Evolutionary conservation across 2,888 invertebrate species (phyloP).

Genomic region (Amblyjoppa fuscipennis): DNA sequence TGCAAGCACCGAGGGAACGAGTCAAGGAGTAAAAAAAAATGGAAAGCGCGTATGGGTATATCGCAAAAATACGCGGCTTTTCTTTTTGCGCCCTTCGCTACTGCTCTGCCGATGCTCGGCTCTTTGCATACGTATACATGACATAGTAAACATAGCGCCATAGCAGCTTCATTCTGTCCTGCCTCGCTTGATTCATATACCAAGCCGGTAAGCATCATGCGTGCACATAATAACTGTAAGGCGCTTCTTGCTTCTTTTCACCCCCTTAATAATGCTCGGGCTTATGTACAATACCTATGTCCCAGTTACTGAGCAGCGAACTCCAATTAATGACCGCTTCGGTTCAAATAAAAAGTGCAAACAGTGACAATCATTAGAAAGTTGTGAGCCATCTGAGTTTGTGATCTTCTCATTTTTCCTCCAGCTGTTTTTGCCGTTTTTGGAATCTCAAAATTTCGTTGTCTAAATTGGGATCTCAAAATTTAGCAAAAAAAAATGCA

Average conservation of each 20-base stretch:
- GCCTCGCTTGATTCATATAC: slow-evolving; percentile 4
- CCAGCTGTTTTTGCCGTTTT: background rate
- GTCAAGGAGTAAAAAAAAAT: slow-evolving; percentile 16
- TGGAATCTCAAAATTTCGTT: background rate
- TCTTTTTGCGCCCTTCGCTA: slow-evolving; percentile 49
- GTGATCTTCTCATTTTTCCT: background rate
- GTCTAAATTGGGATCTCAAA: background rate
- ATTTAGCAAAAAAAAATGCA: background rate
- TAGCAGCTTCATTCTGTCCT: slow-evolving; percentile 30
- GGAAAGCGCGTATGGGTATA: slow-evolving; percentile 37
- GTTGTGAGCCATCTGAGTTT: background rate
- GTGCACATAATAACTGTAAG: background rate
- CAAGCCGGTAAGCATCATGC: background rate
- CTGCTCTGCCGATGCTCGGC: slow-evolving; percentile 25
- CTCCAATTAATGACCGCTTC: background rate
- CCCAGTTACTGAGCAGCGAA: background rate
- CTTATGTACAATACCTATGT: background rate
- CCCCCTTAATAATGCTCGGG: background rate
- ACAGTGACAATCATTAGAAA: background rate
- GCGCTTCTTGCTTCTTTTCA: slow-evolving; percentile 6
- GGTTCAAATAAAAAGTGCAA: background rate
- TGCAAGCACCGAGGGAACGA: slow-evolving; percentile 16
- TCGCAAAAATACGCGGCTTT: slow-evolving; percentile 42
- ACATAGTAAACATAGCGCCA: background rate
- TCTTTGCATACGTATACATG: slow-evolving; percentile 27